Percentiles rank a stretch among this genome's conserved stretches.
These are phyloP conservation scores for Hirudinaria manillensis DNA, from an alignment of 2,888 invertebrate genomes.

Conservation along the genomic window DNA sequence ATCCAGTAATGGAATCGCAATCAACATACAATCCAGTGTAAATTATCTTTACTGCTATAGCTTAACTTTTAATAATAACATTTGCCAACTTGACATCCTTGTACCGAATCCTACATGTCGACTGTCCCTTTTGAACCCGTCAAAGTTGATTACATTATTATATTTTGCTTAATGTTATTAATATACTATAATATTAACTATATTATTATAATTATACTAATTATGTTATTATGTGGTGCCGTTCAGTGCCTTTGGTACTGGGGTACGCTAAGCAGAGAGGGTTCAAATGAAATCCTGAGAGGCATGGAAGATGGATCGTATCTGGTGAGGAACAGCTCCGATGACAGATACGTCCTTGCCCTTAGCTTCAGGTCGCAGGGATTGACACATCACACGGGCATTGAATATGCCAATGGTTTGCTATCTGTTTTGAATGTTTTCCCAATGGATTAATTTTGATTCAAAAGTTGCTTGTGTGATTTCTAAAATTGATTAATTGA, in stretches of 20 bases:
- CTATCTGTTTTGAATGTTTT: background rate
- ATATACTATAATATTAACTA: no score
- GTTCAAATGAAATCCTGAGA: slow-evolving; percentile 5
- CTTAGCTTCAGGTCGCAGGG: slow-evolving; percentile 24
- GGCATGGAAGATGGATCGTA: slow-evolving; percentile 18
- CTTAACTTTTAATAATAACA: no score
- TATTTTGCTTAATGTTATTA: no score
- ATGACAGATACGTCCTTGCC: slow-evolving; percentile 27
- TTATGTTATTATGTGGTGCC: no score
- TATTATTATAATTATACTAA: no score
- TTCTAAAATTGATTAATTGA: background rate
- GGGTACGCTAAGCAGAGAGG: slow-evolving; percentile 27
- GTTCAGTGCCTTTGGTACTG: slow-evolving; percentile 28
- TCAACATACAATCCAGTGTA: no score
- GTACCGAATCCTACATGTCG: no score
- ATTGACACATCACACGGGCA: slow-evolving; percentile 27
- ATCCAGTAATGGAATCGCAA: no score
- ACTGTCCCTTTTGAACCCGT: no score
- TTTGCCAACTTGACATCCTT: no score
- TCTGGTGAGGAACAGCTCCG: slow-evolving; percentile 27
- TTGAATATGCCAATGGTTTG: slow-evolving; percentile 18
- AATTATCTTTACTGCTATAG: no score
- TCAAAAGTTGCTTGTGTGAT: background rate
- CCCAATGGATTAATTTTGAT: background rate
- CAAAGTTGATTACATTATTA: no score